Evolutionary conservation across 2,797 vertebrate species (phyloP), one percentile per base, ranked within the genome.

Genomic region (Platyrinchus mystaceus): DNA sequence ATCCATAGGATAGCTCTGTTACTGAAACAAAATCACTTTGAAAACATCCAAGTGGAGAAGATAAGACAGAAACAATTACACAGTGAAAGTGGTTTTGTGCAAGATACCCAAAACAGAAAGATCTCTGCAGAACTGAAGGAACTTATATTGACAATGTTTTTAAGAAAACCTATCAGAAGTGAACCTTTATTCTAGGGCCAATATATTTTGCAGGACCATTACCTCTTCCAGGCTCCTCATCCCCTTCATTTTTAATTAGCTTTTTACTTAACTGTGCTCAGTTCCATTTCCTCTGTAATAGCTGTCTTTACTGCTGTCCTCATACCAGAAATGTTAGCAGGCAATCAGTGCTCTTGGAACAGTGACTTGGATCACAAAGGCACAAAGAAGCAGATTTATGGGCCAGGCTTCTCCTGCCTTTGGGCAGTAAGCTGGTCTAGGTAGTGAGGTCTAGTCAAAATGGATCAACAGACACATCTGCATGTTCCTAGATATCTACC

Each of bases 191-290:
- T 81, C 81, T 74, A 82, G 24, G 44, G 63, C 59, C 50, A 91
- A 86, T 73, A 59, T 37, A 9, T 84, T 93, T 95, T 79, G 37
- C 44, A 76, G 59, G 56, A 73, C 84, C 56, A 67, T 95, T 86
- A 79, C 24, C 44, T 63, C 59, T 95, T 82, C 12, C 20, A 70
- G 59, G 14, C 32, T 93, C 24, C 55, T 70, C 67, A 82, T 50
- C 15, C 77, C 24, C 52, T 95, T 77, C 74, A 95, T 95, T 95
- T 95, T 96, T 95, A 92, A 95, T 95, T 84, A 93, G 80, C 17
- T 94, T 63, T 94, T 90, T 76, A n/a, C 70, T 85, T 82, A 73
- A 52, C 63, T 76, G 28, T 6, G 6, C 47, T 69, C 47, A 20
- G 6, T 91, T 91, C 82, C 76, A 92, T 89, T 86, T 86, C 81